Evolutionary conservation across 2,113 vertebrate genomes (phyloP).

Genomic region (Carollia perspicillata): DNA sequence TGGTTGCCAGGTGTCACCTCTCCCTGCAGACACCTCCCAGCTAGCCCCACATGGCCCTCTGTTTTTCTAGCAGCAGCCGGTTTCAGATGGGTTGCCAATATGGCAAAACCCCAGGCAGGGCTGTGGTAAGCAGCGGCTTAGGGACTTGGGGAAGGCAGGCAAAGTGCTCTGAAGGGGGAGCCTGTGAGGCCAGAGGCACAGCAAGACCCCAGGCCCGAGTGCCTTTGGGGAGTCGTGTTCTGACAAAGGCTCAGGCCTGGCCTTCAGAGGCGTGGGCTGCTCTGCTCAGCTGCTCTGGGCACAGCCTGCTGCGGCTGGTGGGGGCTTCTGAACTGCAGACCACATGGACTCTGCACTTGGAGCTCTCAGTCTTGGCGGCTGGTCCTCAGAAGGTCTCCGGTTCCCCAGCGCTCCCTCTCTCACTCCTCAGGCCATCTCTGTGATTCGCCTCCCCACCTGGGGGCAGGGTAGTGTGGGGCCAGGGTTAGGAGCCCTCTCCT

Average conservation of each 20-base stretch:
- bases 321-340: background rate
- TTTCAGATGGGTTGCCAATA: background rate
- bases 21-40: background rate
- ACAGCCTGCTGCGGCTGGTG: background rate
- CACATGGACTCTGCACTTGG: background rate
- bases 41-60: background rate
- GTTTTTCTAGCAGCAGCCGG: background rate
- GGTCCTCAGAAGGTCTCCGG: background rate
- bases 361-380: constrained; percentile 11
- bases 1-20: background rate
- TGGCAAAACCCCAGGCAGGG: background rate
- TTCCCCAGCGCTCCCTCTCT: background rate
- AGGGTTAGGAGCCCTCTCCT: background rate
- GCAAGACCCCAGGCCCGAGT: background rate
- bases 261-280: background rate
- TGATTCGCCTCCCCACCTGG: background rate
- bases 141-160: background rate
- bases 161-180: background rate
- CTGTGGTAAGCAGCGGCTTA: background rate
- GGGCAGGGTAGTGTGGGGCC: too few species aligned
- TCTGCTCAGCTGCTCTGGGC: background rate
- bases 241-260: background rate
- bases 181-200: background rate
- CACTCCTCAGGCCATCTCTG: background rate
- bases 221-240: background rate